Base-by-base conservation (phyloP, 2,797 vertebrate species). In the Notamacropus eugenii region DNA sequence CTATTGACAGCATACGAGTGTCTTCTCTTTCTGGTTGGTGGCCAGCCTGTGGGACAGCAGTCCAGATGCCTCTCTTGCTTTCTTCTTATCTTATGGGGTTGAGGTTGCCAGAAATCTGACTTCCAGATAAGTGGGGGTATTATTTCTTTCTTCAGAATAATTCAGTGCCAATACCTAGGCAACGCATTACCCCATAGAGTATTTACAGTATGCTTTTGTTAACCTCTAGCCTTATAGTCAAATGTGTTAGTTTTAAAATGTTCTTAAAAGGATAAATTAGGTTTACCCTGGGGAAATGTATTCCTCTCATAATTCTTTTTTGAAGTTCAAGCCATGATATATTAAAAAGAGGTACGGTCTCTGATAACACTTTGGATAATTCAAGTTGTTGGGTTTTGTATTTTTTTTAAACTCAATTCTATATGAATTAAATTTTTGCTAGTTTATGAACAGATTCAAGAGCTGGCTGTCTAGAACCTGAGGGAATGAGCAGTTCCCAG, bases 301-400 rank as follows among this genome's bases (percentile, higher is more conserved):
- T 58, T 91, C 50, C 74, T 96, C 90, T 95, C 67, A 67, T 93
- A 52, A 93, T 31, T 29, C 54, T 93, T 87, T 52, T 91, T 1
- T 58, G 93, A 95, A 54, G 55, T 29, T 56, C 54, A 14, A 54
- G 29, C 22, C 31, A 28, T 2, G 19, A 55, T 0, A 13, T 14
- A 10, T 31, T 28, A 40, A 52, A 91, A 55, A 34, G n/a, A 52
- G 16, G 24, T 0, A 4, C 11, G 0, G 46, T 55, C 54, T 82
- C 56, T 5, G 4, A 22, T 0, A 1, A 11, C 12, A 12, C 24
- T 56, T 92, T 5, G 8, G 52, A 19, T 59, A 29, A 59, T 59
- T 59, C 56, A 57, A 57, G 24, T 27, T 56, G 56, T 56, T 22
- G 55, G 55, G 55, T 22, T 56, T 56, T 56, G 22, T 55, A 1